A percentile compares a stretch with the other conserved stretches of the same genome.
These are phyloP conservation scores for Shinisaurus crocodilurus DNA, from an alignment of 2,113 vertebrate species.

Conservation along the genomic window DNA sequence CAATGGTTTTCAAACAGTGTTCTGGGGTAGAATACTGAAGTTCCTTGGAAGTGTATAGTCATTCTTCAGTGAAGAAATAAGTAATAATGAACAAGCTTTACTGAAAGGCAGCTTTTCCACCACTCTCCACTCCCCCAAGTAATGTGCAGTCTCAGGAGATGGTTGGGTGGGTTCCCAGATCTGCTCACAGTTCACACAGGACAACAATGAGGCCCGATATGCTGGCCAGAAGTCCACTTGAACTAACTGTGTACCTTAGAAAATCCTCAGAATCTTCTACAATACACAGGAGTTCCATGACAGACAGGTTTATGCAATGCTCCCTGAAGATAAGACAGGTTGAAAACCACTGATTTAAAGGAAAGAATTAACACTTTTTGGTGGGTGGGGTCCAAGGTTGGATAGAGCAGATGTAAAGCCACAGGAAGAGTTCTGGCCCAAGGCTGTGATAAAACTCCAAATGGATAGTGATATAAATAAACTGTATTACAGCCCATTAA, in stretches of 20 bases:
- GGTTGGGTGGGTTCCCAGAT: neutral
- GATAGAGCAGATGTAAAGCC: neutral
- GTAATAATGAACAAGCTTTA: neutral
- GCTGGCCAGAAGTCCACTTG: neutral
- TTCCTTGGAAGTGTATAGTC: neutral
- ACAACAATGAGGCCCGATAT: neutral
- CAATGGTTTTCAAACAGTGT: neutral
- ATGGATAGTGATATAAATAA: slow-evolving; percentile 12
- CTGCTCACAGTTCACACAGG: neutral
- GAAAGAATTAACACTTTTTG: too few species aligned
- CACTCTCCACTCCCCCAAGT: too few species aligned
- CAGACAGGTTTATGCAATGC: neutral
- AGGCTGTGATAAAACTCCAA: slow-evolving; percentile 36
- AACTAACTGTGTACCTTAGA: neutral
- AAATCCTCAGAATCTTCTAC: neutral
- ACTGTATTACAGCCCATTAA: slow-evolving; percentile 38
- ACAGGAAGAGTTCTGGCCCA: neutral
- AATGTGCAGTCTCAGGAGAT: neutral
- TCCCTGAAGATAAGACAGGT: neutral
- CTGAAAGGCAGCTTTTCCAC: neutral
- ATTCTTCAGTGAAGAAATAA: neutral
- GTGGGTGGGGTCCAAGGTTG: neutral
- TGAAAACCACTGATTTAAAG: neutral
- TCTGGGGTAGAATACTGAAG: too few species aligned
- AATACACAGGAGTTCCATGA: neutral